Base-by-base conservation (phyloP, 2,888 invertebrate genomes). In the Drosophila buzzatii region DNA sequence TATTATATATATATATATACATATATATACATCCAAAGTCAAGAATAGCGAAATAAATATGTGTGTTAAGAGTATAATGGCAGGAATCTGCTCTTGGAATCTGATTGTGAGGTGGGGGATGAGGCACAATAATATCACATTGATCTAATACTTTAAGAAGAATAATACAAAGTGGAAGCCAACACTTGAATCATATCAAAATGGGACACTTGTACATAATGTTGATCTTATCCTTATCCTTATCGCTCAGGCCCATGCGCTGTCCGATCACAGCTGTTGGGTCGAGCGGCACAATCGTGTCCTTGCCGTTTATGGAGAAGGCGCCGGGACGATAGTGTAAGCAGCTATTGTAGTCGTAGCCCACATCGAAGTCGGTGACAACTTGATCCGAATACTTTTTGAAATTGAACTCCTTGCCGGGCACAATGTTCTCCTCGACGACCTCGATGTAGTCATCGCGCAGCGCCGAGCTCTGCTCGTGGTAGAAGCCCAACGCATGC, bases 291-390 rank as follows among this genome's bases (percentile, higher is more conserved):
- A 95, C 93, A 49, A 97, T 96, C 0, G 97, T 97, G 23, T 95
- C 94, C 89, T 94, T 91, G 2, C 95, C 95, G 91, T 97, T 97
- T 55, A 88, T 94, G 0, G 96, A 95, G 92, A 97, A 97, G 2
- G 97, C 96, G 7, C 94, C 95, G 18, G 94, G 94, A 0, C 96
- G 95, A 92, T 97, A 97, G 89, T 97, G 97, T 96, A 97, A 95
- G 7, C 97, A 96, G 78, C 97, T 97, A 66, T 95, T 94, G 91
- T 96, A 97, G 91, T 97, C 97, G 85, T 97, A 97, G 0, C 94
- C 93, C 52, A 96, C 94, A 9, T 95, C 96, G 85, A 94, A 96
- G 52, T 95, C 95, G 41, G 95, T 94, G 0, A 95, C 94, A 20
- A 93, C 92, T 4, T 92, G 92, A 9, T 93, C 87, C 20, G 94